Conservation (phyloP, 2,113 vertebrate genomes). For the Chionodraco myersi region DNA sequence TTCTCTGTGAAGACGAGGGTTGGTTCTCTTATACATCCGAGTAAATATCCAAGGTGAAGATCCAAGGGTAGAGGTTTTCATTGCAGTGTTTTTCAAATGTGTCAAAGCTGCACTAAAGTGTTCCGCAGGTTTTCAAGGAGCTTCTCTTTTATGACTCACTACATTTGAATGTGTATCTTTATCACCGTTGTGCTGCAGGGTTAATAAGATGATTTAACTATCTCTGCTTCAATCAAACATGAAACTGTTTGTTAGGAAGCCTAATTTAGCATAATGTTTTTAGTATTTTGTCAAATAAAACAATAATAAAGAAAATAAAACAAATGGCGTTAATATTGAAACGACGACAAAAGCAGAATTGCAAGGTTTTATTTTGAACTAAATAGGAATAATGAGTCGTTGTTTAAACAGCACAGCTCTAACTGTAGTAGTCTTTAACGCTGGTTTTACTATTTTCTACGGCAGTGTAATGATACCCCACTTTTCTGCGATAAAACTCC, state of each 20-base stretch:
- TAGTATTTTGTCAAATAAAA: too few relatives aligned
- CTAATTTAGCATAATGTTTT: not conserved
- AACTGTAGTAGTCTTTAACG: constrained; percentile 7
- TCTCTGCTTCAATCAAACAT: not conserved
- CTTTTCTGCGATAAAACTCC: constrained; percentile 32
- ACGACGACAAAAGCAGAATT: not conserved
- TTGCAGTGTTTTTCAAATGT: not conserved
- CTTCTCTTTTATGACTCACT: not conserved
- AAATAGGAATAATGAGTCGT: not conserved
- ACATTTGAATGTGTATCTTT: constrained; percentile 7
- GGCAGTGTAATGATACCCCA: constrained; percentile 16
- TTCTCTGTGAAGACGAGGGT: not conserved
- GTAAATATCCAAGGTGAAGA: not conserved
- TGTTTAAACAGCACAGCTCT: not conserved
- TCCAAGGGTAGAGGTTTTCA: not conserved
- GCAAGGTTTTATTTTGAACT: constrained; percentile 10
- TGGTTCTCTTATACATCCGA: not conserved
- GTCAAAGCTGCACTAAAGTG: not conserved
- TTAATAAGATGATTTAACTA: too few relatives aligned
- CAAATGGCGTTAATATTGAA: not conserved
- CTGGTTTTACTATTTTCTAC: constrained; percentile 12
- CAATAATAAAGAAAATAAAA: too few relatives aligned
- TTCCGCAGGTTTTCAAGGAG: not conserved
- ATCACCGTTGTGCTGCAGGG: not conserved
- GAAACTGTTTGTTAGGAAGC: not conserved